A percentile compares a stretch with the other conserved stretches of the same genome.
Evolutionary conservation across 2,797 vertebrate genomes (phyloP).

Genomic region (Gallinago stenura): DNA sequence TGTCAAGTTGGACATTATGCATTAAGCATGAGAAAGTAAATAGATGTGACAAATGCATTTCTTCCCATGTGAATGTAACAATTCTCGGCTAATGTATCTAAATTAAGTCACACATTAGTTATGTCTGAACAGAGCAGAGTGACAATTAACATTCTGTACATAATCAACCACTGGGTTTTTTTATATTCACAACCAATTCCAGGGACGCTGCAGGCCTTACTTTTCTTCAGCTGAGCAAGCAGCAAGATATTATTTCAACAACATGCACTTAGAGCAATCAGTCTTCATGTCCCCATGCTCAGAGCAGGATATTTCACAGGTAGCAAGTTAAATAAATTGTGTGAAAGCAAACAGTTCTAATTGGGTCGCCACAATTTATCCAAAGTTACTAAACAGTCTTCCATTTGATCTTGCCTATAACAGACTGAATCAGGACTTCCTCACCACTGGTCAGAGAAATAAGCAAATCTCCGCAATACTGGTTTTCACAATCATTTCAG

Average conservation of each 20-base stretch:
- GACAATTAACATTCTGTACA: constrained; percentile 13
- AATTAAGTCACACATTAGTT: constrained; percentile 25
- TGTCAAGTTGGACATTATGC: not conserved
- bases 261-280: not conserved
- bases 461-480: not conserved
- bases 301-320: not conserved
- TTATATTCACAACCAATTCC: not conserved
- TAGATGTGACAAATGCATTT: constrained; percentile 1
- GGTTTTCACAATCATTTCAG: not conserved
- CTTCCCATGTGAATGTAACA: not conserved
- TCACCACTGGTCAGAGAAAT: not conserved
- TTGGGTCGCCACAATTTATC: not conserved
- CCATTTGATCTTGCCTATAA: not conserved
- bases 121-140: constrained; percentile 9
- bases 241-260: not conserved
- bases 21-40: not conserved
- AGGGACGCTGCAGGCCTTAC: not conserved
- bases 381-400: not conserved
- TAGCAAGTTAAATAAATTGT: not conserved
- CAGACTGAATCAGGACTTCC: not conserved
- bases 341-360: not conserved
- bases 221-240: constrained; percentile 10
- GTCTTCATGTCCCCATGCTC: not conserved
- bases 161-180: not conserved
- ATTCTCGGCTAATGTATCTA: not conserved